These are phyloP conservation scores for Caenorhabditis sp. DNA, from an alignment of 2,888 invertebrate genomes.

Conservation along the genomic window DNA sequence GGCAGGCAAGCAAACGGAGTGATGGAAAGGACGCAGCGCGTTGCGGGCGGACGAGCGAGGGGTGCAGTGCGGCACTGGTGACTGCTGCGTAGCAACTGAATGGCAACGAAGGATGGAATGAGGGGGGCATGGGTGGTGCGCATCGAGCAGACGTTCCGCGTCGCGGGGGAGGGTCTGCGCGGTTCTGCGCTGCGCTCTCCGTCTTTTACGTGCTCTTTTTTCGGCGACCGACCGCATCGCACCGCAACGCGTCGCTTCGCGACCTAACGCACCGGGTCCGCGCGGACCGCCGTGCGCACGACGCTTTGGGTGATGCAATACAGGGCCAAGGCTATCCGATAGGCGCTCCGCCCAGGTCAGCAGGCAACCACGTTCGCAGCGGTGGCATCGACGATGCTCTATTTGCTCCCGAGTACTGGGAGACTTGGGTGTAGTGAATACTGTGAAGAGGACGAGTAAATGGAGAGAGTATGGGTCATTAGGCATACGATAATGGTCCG, in stretches of 20 bases:
- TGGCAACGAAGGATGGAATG: slow-evolving; percentile 7
- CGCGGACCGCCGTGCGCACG: no score
- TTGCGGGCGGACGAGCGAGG: slow-evolving; percentile 1
- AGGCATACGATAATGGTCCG: not conserved
- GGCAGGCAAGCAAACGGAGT: slow-evolving; percentile 2
- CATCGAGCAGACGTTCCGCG: not conserved
- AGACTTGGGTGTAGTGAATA: not conserved
- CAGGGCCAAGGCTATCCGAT: not conserved
- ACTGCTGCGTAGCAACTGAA: not conserved
- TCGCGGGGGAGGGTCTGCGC: no score
- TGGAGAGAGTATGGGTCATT: not conserved
- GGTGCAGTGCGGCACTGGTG: slow-evolving; percentile 3
- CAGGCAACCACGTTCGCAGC: slow-evolving; percentile 1
- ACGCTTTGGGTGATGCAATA: not conserved
- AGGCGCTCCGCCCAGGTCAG: not conserved
- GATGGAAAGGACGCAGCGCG: not conserved
- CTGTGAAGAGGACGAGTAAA: not conserved
- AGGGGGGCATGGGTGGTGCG: not conserved
- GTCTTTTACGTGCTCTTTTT: no score
- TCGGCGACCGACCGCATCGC: no score
- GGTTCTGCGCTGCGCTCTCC: no score
- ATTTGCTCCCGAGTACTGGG: slow-evolving; percentile 17
- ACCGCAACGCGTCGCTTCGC: no score
- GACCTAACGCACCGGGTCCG: no score
- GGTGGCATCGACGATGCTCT: not conserved